Percentiles rank a stretch among this genome's conserved stretches.
Evolutionary conservation across 2,113 vertebrate genomes (phyloP).

Genomic region (Amblyopsis rosae): DNA sequence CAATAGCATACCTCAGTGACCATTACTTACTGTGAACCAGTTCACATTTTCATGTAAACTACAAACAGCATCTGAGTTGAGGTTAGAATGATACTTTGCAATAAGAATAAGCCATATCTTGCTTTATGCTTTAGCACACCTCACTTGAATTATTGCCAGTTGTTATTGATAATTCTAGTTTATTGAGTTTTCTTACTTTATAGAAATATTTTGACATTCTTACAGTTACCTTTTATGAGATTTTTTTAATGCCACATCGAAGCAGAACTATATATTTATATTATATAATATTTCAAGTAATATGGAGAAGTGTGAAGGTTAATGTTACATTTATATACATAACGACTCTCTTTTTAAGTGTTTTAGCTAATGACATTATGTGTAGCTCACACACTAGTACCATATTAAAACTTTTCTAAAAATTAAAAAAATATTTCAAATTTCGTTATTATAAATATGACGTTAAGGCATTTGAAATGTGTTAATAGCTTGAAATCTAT

Average conservation of each 20-base stretch:
- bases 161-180: too few relatives aligned
- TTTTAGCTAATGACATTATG: too few relatives aligned
- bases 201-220: background rate
- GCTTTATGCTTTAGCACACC: slow-evolving; percentile 1
- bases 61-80: slow-evolving; percentile 52
- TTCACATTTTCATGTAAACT: slow-evolving; percentile 54
- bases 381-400: too few relatives aligned
- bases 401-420: too few relatives aligned
- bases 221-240: background rate
- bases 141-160: background rate
- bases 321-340: background rate
- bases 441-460: background rate
- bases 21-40: slow-evolving; percentile 61
- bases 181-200: background rate
- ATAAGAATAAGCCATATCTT: background rate
- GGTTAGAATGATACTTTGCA: background rate
- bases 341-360: too few relatives aligned
- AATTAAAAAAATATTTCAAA: background rate
- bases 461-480: too few relatives aligned
- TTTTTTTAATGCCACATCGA: too few relatives aligned
- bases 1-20: slow-evolving; percentile 70
- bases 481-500: background rate
- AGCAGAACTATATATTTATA: too few relatives aligned
- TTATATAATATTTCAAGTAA: background rate
- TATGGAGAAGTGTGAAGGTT: background rate